Evolutionary conservation across 2,888 invertebrate genomes (phyloP), one percentile per base, ranked within the genome.

Genomic region (Orchestes rusci): DNA sequence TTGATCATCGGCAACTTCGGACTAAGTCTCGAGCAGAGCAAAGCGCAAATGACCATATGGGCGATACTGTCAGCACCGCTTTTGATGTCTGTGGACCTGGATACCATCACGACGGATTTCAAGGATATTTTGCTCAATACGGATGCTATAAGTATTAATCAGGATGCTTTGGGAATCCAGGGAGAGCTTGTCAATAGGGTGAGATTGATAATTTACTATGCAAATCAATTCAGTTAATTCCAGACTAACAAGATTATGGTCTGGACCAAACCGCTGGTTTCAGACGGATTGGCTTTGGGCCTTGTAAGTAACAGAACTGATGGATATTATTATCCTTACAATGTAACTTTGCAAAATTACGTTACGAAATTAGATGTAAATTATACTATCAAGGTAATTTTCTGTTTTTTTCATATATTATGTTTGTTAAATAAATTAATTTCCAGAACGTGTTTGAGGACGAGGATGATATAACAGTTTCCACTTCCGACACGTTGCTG

Each of bases 31-130:
- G 79, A 79, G 43, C 79, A 83, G 63, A 72, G 77, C 51, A 71
- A 74, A 59, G 65, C 73, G 2, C 82, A 82, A 67, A 80, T 83
- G 80, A 80, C 79, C 1, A 64, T 83, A 45, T 82, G 82, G 82
- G 70, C 79, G 1, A 65, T 82, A 32, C 64, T 82, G 56, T 79
- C 82, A 2, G 75, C 81, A 2, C 82, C 82, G 0, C 61, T 82
- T 7, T 65, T 82, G 16, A 78, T 82, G 73, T 82, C 81, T 1
- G 73, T 70, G 32, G 80, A 83, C 62, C 68, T 53, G 18, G 55
- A 73, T 2, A 63, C 59, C n/a, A 71, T 83, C 12, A 59, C 63
- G 5, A 69, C 70, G 0, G 71, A 73, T 56, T 72, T 75, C 37
- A 75, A 72, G 53, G 70, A 65, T 3, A 74, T 82, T 48, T 63